Evolutionary conservation across 2,113 vertebrate genomes (phyloP).

Genomic region (Acanthochromis polyacanthus): DNA sequence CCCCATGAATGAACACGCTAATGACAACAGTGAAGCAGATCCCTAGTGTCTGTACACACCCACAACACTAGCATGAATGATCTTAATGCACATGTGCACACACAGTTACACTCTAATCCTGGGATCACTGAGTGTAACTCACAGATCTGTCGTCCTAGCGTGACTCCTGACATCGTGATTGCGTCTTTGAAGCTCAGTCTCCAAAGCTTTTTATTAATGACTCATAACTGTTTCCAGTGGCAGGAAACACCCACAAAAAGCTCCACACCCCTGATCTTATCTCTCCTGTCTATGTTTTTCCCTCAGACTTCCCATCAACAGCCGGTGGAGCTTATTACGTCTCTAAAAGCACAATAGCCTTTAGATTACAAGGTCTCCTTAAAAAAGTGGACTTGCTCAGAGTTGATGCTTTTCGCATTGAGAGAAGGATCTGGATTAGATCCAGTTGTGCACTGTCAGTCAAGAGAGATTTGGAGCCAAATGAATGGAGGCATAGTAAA

Average conservation of each 20-base stretch:
- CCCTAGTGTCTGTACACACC: not conserved
- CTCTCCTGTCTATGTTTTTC: conserved; percentile 20
- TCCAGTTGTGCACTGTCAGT: conserved; percentile 12
- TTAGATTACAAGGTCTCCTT: not conserved
- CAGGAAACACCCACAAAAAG: conserved; percentile 67
- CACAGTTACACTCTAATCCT: conserved; percentile 9
- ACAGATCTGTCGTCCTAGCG: conserved; percentile 4
- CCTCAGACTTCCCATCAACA: conserved; percentile 54
- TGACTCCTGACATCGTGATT: conserved; percentile 16
- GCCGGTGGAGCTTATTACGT: not conserved
- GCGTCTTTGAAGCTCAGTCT: conserved; percentile 46
- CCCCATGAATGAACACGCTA: not conserved
- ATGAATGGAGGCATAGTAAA: conserved; percentile 57
- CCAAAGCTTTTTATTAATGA: conserved; percentile 59
- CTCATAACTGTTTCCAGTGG: conserved; percentile 49
- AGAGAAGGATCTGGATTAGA: conserved; percentile 19
- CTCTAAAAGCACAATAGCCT: conserved; percentile 2
- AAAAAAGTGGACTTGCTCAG: not conserved
- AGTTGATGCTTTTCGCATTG: conserved; percentile 13
- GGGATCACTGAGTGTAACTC: not conserved
- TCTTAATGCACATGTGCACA: not conserved
- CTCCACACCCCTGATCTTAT: conserved; percentile 74
- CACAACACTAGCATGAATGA: not conserved
- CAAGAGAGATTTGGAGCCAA: conserved; percentile 36
- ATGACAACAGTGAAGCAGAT: not conserved